A percentile compares a stretch with the other conserved stretches of the same genome.
These are phyloP conservation scores for Prostheceraeus crozeri DNA, from an alignment of 2,888 invertebrate genomes.

Conservation along the genomic window DNA sequence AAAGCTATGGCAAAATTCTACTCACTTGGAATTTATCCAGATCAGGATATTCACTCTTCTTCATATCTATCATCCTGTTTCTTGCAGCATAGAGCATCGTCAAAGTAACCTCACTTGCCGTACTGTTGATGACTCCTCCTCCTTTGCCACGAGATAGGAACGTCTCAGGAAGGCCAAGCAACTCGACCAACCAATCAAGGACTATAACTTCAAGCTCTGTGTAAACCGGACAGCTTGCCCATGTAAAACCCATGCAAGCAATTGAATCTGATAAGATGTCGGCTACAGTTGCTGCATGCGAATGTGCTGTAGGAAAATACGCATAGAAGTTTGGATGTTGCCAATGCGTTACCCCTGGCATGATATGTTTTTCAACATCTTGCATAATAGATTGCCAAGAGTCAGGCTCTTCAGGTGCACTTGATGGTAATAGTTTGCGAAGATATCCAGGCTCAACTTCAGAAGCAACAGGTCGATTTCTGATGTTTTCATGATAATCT, in stretches of 20 bases:
- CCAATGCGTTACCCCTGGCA: conserved; percentile 69
- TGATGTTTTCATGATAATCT: conserved; percentile 47
- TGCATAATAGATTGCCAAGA: conserved; percentile 39
- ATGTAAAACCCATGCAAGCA: conserved; percentile 76
- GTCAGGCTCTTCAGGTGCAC: conserved; percentile 38
- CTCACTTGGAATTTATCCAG: too few species aligned
- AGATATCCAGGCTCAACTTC: conserved; percentile 42
- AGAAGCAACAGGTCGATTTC: conserved; percentile 45
- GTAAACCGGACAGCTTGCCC: conserved; percentile 83
- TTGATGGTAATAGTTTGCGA: conserved; percentile 36
- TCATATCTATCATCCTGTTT: conserved; percentile 63
- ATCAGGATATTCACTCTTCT: conserved; percentile 59
- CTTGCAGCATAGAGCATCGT: conserved; percentile 73
- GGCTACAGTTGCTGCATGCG: conserved; percentile 73
- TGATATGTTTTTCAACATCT: conserved; percentile 48
- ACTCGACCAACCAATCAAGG: conserved; percentile 89
- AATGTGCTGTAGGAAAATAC: conserved; percentile 65
- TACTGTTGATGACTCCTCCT: conserved; percentile 69
- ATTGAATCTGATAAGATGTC: conserved; percentile 72
- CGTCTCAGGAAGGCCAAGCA: conserved; percentile 74
- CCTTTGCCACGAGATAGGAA: conserved; percentile 72
- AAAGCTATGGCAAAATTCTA: too few species aligned
- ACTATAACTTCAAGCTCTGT: conserved; percentile 89
- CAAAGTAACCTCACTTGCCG: conserved; percentile 80
- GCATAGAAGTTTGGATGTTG: conserved; percentile 86